Conservation (phyloP, 2,113 vertebrate genomes). For the Empidonax alnorum region DNA sequence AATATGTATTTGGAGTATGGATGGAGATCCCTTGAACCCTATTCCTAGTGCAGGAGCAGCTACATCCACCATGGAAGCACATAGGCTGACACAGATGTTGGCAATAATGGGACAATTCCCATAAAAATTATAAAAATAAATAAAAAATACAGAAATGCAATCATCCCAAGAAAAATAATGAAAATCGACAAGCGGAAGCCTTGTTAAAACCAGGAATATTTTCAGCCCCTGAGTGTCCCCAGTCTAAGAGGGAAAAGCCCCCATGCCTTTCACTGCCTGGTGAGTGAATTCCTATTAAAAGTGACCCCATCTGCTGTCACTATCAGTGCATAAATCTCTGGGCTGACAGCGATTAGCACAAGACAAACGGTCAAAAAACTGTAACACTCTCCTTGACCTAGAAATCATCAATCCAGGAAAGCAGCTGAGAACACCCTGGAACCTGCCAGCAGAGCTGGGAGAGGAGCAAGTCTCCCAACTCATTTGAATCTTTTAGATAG, state of each 20-base stretch:
- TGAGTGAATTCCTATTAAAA: conserved; percentile 29
- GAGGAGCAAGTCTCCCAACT: conserved; percentile 8
- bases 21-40: neutral
- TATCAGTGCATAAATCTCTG: conserved; percentile 39
- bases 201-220: neutral
- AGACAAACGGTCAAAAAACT: conserved; percentile 53
- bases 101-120: neutral
- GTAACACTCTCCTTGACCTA: conserved; percentile 69
- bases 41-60: neutral
- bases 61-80: neutral
- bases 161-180: neutral
- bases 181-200: neutral
- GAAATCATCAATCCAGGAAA: conserved; percentile 65
- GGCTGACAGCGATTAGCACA: conserved; percentile 58
- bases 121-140: neutral
- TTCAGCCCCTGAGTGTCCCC: neutral
- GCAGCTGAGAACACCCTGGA: conserved; percentile 45
- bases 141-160: neutral
- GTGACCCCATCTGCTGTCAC: conserved; percentile 59
- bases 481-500: conserved; percentile 49
- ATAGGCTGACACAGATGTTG: rapidly evolving
- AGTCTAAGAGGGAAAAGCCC: neutral
- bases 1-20: neutral
- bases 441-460: conserved; percentile 53
- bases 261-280: neutral